phyloP scores from a whole-genome alignment of 2,113 vertebrate genomes.

The Myiagra hebetior region DNA sequence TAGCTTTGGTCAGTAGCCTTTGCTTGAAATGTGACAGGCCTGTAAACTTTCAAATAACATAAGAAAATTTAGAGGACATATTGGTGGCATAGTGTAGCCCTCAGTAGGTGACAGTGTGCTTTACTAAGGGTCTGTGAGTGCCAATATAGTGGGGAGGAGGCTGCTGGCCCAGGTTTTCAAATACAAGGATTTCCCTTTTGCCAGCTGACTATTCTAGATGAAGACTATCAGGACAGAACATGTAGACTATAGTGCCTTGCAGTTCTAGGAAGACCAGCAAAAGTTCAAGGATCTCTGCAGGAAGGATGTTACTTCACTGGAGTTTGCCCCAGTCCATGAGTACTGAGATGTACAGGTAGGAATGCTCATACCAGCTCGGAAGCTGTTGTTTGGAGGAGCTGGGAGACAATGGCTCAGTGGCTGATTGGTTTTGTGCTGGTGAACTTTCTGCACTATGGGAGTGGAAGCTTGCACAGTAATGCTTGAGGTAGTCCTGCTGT shows the following conservation, averaged over 20 bases:
- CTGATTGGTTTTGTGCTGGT: neutral
- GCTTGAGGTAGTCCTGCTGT: neutral
- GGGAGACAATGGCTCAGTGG: neutral
- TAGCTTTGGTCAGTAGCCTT: neutral
- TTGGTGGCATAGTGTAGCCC: neutral
- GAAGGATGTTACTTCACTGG: neutral
- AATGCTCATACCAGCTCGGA: neutral
- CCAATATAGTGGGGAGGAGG: neutral
- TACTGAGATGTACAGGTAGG: neutral
- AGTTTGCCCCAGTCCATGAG: accelerated
- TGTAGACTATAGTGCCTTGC: neutral
- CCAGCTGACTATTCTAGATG: neutral
- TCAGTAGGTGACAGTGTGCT: neutral
- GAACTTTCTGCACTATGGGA: neutral
- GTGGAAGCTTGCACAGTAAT: neutral
- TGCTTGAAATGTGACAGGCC: neutral
- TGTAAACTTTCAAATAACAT: neutral
- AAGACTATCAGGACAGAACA: neutral
- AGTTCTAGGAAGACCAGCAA: neutral
- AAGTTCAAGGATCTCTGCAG: neutral
- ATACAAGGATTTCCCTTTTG: neutral
- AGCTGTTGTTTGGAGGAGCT: neutral
- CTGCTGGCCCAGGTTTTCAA: neutral
- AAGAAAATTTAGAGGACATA: neutral
- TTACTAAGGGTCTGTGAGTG: neutral